Percentiles rank a stretch among this genome's conserved stretches.
Conservation (phyloP, 2,113 vertebrate genomes). For the Cyphomyrus discorhynchus region DNA sequence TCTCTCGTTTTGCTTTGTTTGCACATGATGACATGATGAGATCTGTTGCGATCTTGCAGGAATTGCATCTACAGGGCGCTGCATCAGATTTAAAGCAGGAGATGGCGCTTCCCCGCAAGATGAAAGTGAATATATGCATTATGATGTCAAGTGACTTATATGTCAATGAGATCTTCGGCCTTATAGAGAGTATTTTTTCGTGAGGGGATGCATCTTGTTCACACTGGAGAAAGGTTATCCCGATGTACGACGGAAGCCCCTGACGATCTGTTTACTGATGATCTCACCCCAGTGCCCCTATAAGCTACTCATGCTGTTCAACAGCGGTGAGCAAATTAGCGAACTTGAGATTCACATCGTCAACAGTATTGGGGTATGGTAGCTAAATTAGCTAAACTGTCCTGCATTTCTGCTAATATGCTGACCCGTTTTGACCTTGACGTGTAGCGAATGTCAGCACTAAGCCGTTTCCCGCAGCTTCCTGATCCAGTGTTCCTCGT, state of each 20-base stretch:
- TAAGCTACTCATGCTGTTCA: not conserved
- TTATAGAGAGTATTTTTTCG: not conserved
- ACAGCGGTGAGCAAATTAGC: not conserved
- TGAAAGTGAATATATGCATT: not conserved
- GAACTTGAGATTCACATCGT: not conserved
- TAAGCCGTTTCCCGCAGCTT: not conserved
- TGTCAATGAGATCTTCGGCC: not conserved
- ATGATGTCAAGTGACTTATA: not conserved
- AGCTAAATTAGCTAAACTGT: not conserved
- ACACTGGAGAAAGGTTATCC: not conserved
- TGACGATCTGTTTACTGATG: not conserved
- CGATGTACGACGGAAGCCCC: not conserved
- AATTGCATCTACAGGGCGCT: not conserved
- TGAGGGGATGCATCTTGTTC: not conserved
- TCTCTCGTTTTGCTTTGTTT: not conserved
- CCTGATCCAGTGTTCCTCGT: not conserved
- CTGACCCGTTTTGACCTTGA: not conserved
- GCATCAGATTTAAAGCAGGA: not conserved
- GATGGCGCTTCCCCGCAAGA: not conserved
- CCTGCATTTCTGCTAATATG: not conserved
- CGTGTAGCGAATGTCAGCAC: not conserved
- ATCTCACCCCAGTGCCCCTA: not conserved
- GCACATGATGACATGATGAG: not conserved
- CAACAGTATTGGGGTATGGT: not conserved
- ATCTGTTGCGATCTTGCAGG: not conserved